Evolutionary conservation across 2,113 vertebrate species (phyloP), one percentile per base, ranked within the genome.

Genomic region (Carassius auratus): DNA sequence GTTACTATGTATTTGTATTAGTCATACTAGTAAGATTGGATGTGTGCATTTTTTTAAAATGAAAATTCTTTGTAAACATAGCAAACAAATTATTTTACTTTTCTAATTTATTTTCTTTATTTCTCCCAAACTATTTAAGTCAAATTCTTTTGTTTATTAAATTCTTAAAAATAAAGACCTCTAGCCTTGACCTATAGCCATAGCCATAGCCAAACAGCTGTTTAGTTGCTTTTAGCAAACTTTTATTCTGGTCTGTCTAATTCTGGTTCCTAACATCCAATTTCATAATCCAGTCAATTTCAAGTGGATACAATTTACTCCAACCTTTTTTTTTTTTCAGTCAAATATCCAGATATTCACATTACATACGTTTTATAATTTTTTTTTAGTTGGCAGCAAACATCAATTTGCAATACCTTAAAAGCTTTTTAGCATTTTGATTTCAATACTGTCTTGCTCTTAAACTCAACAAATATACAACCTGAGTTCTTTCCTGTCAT

Each of bases 401-500:
- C 48, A 76, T 76, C 74, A 76, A 55, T 76, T 33, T 76, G 14
- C 74, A 33, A 10, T 26, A 5, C 15, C 45, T 62, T 64, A 36
- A 59, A 80, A 38, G 21, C 21, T 55, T 76, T 68, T 76, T 52
- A 30, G 48, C 15, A 55, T 62, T 36, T 26, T 66, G 14, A 66
- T 66, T 48, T 81, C 38, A 64, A 50, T 26, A 45, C 15, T 30
- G 38, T 45, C 78, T 48, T 81, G 55, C 71, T 48, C 42, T 74
- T 33, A 76, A 6, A 2, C n/a, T 30, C 8, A 26, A 2, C 8
- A 30, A 8, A 79, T 33, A 57, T 33, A 77, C 50, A 77, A 77
- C 15, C 52, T 21, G 55, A 79, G 19, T 48, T 76, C 26, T 76
- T 76, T 76, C 48, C 36, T 62, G 55, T 26, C 59, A 79, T 79